A percentile compares a stretch with the other conserved stretches of the same genome.
phyloP scores from a whole-genome alignment of 2,113 vertebrate genomes.

The Geothlypis trichas region DNA sequence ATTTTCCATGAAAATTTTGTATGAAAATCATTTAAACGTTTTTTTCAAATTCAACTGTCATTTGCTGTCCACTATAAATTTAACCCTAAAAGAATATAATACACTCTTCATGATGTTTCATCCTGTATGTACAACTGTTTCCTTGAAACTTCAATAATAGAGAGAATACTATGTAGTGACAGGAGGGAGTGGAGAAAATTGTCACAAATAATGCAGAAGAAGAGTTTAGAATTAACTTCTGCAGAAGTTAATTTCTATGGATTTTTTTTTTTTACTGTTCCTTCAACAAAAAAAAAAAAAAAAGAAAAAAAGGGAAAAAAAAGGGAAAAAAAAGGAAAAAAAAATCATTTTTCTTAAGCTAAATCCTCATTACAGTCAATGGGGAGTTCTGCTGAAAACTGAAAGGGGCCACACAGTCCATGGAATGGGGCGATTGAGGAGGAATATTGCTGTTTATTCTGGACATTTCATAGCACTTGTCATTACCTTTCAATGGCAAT shows the following conservation, averaged over 20 bases:
- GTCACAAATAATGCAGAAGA: background rate
- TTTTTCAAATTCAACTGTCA: background rate
- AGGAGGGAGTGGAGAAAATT: background rate
- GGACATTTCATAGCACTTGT: conserved; percentile 1
- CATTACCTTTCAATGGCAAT: conserved; percentile 23
- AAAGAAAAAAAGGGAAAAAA: background rate
- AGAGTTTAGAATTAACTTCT: background rate
- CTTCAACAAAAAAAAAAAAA: background rate
- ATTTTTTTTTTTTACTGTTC: background rate
- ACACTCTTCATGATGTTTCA: background rate
- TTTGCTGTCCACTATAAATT: background rate
- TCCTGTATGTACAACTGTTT: background rate
- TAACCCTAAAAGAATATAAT: background rate
- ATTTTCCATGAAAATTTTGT: background rate
- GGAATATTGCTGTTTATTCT: background rate
- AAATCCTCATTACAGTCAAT: background rate
- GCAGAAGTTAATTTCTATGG: background rate
- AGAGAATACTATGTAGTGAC: background rate
- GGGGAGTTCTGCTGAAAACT: background rate
- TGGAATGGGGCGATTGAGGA: background rate
- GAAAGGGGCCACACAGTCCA: background rate
- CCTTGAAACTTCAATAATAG: background rate
- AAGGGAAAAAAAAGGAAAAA: background rate
- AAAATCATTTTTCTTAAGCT: background rate
- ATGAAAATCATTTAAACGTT: background rate